These are phyloP conservation scores for Stenolophus ochropezus DNA, from an alignment of 2,888 invertebrate genomes.

Conservation along the genomic window DNA sequence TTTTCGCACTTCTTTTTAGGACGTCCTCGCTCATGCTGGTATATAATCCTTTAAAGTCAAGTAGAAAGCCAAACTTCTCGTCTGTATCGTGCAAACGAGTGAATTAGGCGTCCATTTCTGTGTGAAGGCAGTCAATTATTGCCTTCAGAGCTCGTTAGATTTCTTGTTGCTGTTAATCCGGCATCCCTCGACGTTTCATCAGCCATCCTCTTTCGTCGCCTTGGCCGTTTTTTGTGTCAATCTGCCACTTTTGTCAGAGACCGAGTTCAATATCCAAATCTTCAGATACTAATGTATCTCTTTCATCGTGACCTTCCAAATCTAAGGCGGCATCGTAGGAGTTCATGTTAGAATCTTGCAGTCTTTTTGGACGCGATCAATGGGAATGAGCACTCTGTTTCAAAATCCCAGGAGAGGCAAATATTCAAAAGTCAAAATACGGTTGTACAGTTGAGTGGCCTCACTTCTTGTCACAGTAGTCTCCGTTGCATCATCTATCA, in stretches of 20 bases:
- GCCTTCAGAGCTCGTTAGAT: conserved; percentile 14
- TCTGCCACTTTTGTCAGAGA: too few relatives aligned
- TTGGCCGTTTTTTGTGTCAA: conserved; percentile 10
- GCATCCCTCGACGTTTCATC: conserved; percentile 31
- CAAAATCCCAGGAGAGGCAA: conserved; percentile 3
- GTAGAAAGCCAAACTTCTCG: conserved; percentile 26
- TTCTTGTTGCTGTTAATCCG: conserved; percentile 2
- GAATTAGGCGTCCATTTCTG: background rate
- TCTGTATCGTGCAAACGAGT: conserved; percentile 9
- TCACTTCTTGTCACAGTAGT: conserved; percentile 21
- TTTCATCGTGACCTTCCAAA: conserved; percentile 13
- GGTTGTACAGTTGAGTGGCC: conserved; percentile 15
- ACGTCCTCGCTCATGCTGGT: background rate
- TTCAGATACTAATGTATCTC: background rate
- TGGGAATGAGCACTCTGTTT: background rate
- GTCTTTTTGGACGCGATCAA: conserved; percentile 20
- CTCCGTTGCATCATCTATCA: conserved; percentile 7
- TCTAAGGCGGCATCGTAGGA: conserved; percentile 26
- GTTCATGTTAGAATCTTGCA: conserved; percentile 34
- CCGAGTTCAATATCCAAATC: too few relatives aligned
- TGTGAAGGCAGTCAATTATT: conserved; percentile 3
- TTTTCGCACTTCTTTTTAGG: background rate
- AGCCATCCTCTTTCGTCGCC: conserved; percentile 19
- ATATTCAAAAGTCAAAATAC: background rate
- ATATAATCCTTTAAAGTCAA: conserved; percentile 8